Percentiles rank a stretch among this genome's conserved stretches.
Evolutionary conservation across 2,888 invertebrate species (phyloP).

Genomic region (Agrochola lychnidis): DNA sequence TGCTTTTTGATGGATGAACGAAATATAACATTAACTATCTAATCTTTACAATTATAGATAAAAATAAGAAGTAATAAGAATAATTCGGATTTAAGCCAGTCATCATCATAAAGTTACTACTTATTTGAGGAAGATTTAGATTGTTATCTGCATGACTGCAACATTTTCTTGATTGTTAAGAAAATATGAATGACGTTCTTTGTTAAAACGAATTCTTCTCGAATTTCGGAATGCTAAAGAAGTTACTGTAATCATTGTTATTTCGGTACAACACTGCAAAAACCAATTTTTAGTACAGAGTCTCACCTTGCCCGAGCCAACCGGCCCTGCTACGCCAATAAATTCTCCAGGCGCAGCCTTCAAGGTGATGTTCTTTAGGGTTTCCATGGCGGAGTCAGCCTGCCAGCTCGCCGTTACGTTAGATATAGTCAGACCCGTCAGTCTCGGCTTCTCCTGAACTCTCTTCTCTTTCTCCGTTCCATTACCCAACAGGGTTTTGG

Average conservation of each 20-base stretch:
- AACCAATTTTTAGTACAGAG: background rate
- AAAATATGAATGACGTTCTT: background rate
- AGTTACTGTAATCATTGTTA: background rate
- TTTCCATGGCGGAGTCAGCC: slow-evolving; percentile 85
- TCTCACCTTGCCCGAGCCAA: slow-evolving; percentile 93
- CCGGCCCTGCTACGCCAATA: slow-evolving; percentile 93
- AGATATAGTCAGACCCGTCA: slow-evolving; percentile 77
- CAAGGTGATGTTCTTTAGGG: slow-evolving; percentile 88
- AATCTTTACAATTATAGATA: background rate
- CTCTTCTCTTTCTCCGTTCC: slow-evolving; percentile 42
- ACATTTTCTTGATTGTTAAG: background rate
- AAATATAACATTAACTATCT: background rate
- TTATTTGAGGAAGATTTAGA: slow-evolving; percentile 15
- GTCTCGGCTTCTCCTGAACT: slow-evolving; percentile 46
- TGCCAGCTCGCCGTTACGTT: slow-evolving; percentile 86
- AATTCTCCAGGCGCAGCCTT: slow-evolving; percentile 90
- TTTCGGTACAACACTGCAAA: background rate
- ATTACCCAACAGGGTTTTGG: slow-evolving; percentile 40
- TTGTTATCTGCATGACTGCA: background rate
- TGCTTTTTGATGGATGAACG: background rate
- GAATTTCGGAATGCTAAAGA: background rate
- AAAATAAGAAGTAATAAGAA: slow-evolving; percentile 7
- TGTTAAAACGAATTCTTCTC: background rate
- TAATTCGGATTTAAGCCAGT: background rate
- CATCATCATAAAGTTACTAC: slow-evolving; percentile 6